A percentile compares a stretch with the other conserved stretches of the same genome.
phyloP scores from a whole-genome alignment of 1,140 invertebrate genomes.

The Drosophila hydei region DNA sequence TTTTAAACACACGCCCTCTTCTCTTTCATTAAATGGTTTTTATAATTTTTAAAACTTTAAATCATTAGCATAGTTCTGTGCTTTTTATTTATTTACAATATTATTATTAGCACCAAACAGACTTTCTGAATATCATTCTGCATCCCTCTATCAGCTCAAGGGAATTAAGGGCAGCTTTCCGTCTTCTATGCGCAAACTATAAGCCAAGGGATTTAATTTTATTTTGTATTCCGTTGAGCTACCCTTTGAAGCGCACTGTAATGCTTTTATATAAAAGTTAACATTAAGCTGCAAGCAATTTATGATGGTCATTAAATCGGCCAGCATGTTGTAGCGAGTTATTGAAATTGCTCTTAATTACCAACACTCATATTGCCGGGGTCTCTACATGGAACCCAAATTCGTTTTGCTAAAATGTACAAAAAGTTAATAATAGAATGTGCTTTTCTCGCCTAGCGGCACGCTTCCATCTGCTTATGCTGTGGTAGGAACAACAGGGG shows the following conservation, averaged over 20 bases:
- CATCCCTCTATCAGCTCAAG: too few relatives aligned
- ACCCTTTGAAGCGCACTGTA: not conserved
- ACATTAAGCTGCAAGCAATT: conserved; percentile 19
- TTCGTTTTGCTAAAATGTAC: conserved; percentile 56
- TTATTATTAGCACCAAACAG: too few relatives aligned
- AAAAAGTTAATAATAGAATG: conserved; percentile 75
- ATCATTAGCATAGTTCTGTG: too few relatives aligned
- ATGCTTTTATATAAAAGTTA: not conserved
- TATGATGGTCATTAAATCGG: conserved; percentile 28
- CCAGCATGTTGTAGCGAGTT: conserved; percentile 29
- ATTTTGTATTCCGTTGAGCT: not conserved
- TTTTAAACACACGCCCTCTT: too few relatives aligned
- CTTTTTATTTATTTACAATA: too few relatives aligned
- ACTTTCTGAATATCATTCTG: too few relatives aligned
- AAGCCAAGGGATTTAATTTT: too few relatives aligned
- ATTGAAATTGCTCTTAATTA: conserved; percentile 51
- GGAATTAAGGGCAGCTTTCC: not conserved
- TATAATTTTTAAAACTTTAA: too few relatives aligned
- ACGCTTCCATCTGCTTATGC: conserved; percentile 65
- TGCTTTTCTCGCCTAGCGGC: conserved; percentile 38
- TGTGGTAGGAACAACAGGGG: conserved; percentile 15
- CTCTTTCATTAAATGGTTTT: too few relatives aligned
- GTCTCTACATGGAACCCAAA: not conserved
- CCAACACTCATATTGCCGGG: conserved; percentile 9
- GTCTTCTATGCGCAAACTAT: too few relatives aligned